A percentile compares a stretch with the other conserved stretches of the same genome.
These are phyloP conservation scores for Yponomeuta evonymella DNA, from an alignment of 2,888 invertebrate species.

Conservation along the genomic window DNA sequence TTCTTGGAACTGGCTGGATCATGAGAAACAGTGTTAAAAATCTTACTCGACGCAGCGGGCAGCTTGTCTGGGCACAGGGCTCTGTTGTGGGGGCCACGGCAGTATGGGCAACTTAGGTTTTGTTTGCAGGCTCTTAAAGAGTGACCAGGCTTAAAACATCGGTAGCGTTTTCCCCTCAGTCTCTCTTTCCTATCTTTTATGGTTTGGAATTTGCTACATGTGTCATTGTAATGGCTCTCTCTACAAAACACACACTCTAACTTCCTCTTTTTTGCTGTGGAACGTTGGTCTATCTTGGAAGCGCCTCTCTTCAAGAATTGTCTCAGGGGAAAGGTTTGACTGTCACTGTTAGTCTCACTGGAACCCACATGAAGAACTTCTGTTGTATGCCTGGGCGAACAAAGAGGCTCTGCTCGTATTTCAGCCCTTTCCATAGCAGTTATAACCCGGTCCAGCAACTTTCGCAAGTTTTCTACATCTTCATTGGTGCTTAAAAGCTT, in stretches of 20 bases:
- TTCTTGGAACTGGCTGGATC: not conserved
- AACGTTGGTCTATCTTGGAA: not conserved
- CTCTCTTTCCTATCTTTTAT: not conserved
- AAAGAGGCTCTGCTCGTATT: too few relatives aligned
- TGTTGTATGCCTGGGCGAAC: too few relatives aligned
- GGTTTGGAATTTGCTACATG: not conserved
- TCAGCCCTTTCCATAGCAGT: constrained; percentile 1
- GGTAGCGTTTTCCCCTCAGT: not conserved
- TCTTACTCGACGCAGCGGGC: too few relatives aligned
- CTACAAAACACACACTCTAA: not conserved
- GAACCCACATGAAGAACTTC: too few relatives aligned
- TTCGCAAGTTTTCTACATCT: not conserved
- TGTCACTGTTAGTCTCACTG: not conserved
- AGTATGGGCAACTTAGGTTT: not conserved
- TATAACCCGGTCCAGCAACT: constrained; percentile 2
- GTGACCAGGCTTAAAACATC: not conserved
- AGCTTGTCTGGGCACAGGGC: constrained; percentile 1
- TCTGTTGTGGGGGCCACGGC: constrained; percentile 1
- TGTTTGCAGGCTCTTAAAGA: not conserved
- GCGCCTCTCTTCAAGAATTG: not conserved
- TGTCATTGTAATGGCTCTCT: constrained; percentile 6
- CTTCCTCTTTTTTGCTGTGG: not conserved
- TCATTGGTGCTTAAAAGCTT: not conserved
- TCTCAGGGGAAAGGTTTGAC: not conserved
- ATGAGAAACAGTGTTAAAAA: too few relatives aligned